A percentile compares a stretch with the other conserved stretches of the same genome.
These are phyloP conservation scores for Corythornis madagascariensis DNA, from an alignment of 2,113 vertebrate genomes.

Conservation along the genomic window DNA sequence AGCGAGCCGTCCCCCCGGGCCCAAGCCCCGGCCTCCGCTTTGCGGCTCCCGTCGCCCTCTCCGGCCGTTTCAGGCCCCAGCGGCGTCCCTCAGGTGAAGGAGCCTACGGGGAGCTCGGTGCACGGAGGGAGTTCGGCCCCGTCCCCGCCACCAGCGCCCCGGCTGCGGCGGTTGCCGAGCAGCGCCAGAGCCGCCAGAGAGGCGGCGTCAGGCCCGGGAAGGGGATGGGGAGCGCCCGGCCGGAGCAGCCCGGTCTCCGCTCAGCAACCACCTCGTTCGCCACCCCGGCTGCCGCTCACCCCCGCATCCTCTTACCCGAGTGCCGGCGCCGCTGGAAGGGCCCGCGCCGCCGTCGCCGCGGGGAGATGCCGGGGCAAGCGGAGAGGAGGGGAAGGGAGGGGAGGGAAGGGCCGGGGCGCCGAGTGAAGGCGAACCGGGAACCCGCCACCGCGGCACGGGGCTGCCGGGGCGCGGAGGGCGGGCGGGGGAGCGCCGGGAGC, in stretches of 20 bases:
- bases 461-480: slow-evolving; percentile 33
- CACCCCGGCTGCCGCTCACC: slow-evolving; percentile 38
- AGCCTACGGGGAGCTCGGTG: slow-evolving; percentile 26
- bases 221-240: slow-evolving; percentile 11
- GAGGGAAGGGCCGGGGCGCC: background rate
- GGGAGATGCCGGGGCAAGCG: background rate
- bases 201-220: slow-evolving; percentile 36
- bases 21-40: slow-evolving; percentile 12
- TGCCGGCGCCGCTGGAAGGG: background rate
- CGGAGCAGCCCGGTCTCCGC: background rate
- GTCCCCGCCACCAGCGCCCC: background rate
- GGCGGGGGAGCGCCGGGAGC: background rate
- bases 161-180: slow-evolving; percentile 18
- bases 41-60: background rate
- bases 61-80: background rate
- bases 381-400: background rate
- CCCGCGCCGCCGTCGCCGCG: background rate
- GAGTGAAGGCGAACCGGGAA: slow-evolving; percentile 23
- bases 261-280: background rate
- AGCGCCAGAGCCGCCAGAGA: slow-evolving; percentile 31
- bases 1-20: background rate
- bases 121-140: slow-evolving; percentile 2
- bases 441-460: background rate
- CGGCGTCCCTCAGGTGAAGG: background rate
- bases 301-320: slow-evolving; percentile 19